phyloP scores from a whole-genome alignment of 2,797 vertebrate genomes.

The Chelmon rostratus region DNA sequence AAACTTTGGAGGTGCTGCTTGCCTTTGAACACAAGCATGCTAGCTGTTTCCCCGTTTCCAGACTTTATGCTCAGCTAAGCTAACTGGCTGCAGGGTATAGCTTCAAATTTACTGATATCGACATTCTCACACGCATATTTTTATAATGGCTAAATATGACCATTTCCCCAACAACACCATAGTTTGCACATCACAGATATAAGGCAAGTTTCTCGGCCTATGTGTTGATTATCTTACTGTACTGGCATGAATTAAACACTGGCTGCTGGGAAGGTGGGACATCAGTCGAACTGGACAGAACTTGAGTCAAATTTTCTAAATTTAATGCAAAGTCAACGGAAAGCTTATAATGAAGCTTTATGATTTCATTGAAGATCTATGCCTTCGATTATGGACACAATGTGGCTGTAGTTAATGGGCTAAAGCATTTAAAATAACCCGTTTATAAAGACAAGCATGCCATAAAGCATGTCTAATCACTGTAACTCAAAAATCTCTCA shows the following conservation, averaged over 20 bases:
- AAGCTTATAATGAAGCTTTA: not conserved
- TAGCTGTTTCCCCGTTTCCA: no score
- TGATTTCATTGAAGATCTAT: not conserved
- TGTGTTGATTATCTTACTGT: not conserved
- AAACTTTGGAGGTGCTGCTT: not conserved
- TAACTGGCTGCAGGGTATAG: not conserved
- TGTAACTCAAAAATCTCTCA: not conserved
- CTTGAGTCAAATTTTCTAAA: not conserved
- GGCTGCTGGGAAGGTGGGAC: not conserved
- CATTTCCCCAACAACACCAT: not conserved
- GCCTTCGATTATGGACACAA: not conserved
- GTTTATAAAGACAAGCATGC: not conserved
- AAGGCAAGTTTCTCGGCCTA: not conserved
- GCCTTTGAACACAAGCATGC: not conserved
- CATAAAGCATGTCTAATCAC: not conserved
- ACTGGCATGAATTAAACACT: not conserved
- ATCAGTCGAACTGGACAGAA: not conserved
- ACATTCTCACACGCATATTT: not conserved
- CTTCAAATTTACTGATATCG: not conserved
- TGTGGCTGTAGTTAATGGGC: not conserved
- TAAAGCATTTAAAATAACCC: not conserved
- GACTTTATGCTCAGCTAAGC: not conserved
- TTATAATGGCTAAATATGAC: no score
- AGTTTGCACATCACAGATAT: not conserved
- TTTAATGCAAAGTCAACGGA: not conserved